These are phyloP conservation scores for Lutraria rhynchaena DNA, from an alignment of 1,140 invertebrate species.

Conservation along the genomic window DNA sequence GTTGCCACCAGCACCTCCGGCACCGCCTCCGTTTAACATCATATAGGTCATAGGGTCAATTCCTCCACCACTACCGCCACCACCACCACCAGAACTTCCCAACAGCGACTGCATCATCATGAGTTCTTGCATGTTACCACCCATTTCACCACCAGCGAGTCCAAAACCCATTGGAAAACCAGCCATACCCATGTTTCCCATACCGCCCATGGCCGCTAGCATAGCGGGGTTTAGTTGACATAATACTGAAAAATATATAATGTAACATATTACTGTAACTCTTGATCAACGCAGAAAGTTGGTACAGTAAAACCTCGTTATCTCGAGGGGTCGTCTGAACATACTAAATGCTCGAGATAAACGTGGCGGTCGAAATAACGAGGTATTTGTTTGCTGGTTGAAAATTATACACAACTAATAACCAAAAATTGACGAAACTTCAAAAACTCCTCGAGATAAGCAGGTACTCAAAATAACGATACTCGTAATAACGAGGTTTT, in stretches of 20 bases:
- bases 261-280: too few relatives aligned
- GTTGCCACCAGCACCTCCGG: background rate
- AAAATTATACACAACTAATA: too few relatives aligned
- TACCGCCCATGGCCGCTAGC: slow-evolving; percentile 13
- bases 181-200: background rate
- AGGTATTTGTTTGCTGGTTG: too few relatives aligned
- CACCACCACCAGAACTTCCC: background rate
- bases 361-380: too few relatives aligned
- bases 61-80: background rate
- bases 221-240: slow-evolving; percentile 21
- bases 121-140: slow-evolving; percentile 22
- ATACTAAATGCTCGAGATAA: too few relatives aligned
- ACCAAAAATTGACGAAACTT: too few relatives aligned
- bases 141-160: slow-evolving; percentile 10
- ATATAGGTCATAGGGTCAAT: slow-evolving; percentile 15
- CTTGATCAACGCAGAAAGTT: too few relatives aligned
- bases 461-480: too few relatives aligned
- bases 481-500: too few relatives aligned
- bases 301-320: too few relatives aligned
- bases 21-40: background rate
- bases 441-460: too few relatives aligned
- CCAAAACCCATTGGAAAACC: background rate
- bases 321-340: too few relatives aligned
- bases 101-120: slow-evolving; percentile 10
- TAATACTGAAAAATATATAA: slow-evolving; percentile 8